These are phyloP conservation scores for Chrysaora quinquecirrha DNA, from an alignment of 30 jellyfish, hydroid and myxozoan species.

Conservation along the genomic window DNA sequence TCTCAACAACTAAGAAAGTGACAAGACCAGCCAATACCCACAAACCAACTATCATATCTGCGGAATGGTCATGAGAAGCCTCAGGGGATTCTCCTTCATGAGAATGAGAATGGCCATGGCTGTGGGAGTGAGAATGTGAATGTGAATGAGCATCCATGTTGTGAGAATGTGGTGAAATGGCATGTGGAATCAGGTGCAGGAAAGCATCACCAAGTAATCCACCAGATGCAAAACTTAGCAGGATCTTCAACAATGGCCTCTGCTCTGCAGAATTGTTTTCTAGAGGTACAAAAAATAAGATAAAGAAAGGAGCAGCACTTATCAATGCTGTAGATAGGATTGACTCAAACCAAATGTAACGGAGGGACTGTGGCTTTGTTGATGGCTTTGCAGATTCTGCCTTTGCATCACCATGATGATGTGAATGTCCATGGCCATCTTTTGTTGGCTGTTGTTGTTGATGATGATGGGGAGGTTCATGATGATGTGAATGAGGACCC, in stretches of 20 bases:
- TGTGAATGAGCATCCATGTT: slow-evolving; percentile 57
- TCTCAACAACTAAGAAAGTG: slow-evolving; percentile 87
- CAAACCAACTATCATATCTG: slow-evolving; percentile 89
- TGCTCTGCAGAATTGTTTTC: slow-evolving; percentile 84
- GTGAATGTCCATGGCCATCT: slow-evolving; percentile 51
- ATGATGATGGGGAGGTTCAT: no score
- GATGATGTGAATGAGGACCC: slow-evolving; percentile 25
- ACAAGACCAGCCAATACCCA: slow-evolving; percentile 97
- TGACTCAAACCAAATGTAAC: slow-evolving; percentile 89
- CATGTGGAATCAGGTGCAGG: slow-evolving; percentile 94
- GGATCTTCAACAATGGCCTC: slow-evolving; percentile 79
- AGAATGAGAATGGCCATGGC: slow-evolving; percentile 68
- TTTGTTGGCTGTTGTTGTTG: slow-evolving; percentile 55
- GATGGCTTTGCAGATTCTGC: slow-evolving; percentile 2
- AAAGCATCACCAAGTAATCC: slow-evolving; percentile 98
- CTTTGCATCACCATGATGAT: slow-evolving; percentile 50
- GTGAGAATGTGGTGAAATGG: slow-evolving; percentile 94
- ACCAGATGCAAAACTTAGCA: slow-evolving; percentile 96
- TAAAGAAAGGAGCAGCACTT: slow-evolving; percentile 98
- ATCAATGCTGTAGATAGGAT: slow-evolving; percentile 84
- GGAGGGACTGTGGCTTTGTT: slow-evolving; percentile 28
- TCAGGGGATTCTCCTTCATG: slow-evolving; percentile 78
- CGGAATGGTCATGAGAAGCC: slow-evolving; percentile 89
- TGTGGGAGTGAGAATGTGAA: slow-evolving; percentile 78
- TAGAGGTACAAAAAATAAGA: slow-evolving; percentile 88